Percentiles rank a stretch among this genome's conserved stretches.
Evolutionary conservation across 2,888 invertebrate species (phyloP).

Genomic region (Theristus sp.): DNA sequence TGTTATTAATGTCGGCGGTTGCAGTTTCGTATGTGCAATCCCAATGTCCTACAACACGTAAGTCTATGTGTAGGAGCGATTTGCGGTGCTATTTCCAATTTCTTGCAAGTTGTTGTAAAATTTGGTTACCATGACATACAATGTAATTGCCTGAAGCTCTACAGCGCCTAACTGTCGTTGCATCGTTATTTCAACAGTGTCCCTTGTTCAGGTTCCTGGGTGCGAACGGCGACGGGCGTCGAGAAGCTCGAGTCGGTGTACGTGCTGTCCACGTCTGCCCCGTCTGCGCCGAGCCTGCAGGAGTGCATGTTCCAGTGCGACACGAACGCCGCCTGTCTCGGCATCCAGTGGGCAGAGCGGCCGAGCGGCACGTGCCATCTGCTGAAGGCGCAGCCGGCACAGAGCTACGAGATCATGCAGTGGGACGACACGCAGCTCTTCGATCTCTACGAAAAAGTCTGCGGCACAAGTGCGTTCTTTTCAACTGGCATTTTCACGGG

Average conservation of each 20-base stretch:
- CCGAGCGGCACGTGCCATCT: neutral
- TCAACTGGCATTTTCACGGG: too few relatives aligned
- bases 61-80: too few relatives aligned
- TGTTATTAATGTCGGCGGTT: neutral
- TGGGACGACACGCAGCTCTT: neutral
- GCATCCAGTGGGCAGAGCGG: neutral
- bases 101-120: neutral
- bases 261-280: neutral
- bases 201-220: neutral
- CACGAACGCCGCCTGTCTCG: neutral
- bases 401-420: neutral
- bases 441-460: neutral
- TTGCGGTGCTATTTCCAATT: too few relatives aligned
- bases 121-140: too few relatives aligned
- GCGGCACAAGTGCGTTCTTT: neutral
- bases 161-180: neutral
- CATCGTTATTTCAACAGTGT: neutral
- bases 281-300: neutral
- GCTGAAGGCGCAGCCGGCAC: neutral
- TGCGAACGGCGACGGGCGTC: neutral
- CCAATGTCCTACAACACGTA: neutral
- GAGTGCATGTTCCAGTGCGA: neutral
- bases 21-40: neutral
- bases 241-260: neutral
- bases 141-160: neutral